Evolutionary conservation across 2,113 vertebrate genomes (phyloP), one percentile per base, ranked within the genome.

Genomic region (Scytalopus superciliaris): DNA sequence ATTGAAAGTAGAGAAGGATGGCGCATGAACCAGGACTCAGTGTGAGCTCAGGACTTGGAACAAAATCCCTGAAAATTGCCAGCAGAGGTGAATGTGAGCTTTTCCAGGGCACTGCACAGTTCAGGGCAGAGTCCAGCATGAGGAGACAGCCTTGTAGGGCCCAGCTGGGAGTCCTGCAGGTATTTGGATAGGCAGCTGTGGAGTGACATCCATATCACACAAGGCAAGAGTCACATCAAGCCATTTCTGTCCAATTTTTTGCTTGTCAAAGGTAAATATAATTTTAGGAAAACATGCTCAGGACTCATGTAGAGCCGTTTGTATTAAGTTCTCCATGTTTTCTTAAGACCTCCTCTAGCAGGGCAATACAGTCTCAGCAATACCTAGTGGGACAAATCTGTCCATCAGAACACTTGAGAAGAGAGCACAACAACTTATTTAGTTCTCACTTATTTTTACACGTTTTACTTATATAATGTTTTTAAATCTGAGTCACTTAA

Each of bases 401-500:
- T 19, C 35, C 27, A 39, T 31, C 27, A 27, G 55, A 91, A 59
- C 5, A 28, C 9, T 78, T 27, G 25, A 50, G 5, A 81, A 87
- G n/a, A 81, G 2, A 67, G 4, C 14, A 19, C 6, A 57, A 4
- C 7, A 8, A 6, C 7, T 56, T 57, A 12, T 42, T 49, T 70
- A 44, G 39, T 33, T 90, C 9, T 42, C 12, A 28, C 9, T 64
- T 9, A 19, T 45, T 69, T 30, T 4, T 30, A 37, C 4, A 4
- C 0, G 0, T 44, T 44, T 75, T 59, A 10, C 11, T 19, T 4
- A 10, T 0, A 1, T 21, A 22, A 9, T 10, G 1, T 23, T 79
- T 82, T 75, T 45, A n/a, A 45, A 57, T 28, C 13, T 22, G 23
- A 59, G 31, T 11, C 22, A 70, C 10, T 4, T 17, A 40, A 35